Percentiles rank a stretch among this genome's conserved stretches.
Evolutionary conservation across 2,797 vertebrate species (phyloP).

Genomic region (Sphenopsis melanotis): DNA sequence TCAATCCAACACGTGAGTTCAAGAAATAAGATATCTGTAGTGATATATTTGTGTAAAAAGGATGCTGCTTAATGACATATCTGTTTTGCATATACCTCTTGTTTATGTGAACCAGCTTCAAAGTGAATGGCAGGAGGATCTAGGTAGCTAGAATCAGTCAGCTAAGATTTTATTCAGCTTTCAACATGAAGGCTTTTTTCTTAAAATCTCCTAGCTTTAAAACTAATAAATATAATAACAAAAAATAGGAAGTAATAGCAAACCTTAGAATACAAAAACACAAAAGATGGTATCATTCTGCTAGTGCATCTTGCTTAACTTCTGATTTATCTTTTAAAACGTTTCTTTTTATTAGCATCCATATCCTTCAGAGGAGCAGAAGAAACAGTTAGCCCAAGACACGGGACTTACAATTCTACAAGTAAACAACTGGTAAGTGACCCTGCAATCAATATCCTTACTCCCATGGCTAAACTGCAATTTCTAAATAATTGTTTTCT

Average conservation of each 20-base stretch:
- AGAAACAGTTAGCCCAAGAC: constrained; percentile 99
- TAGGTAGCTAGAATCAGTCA: not conserved
- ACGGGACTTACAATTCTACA: constrained; percentile 99
- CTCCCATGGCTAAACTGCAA: constrained; percentile 66
- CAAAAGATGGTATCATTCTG: constrained; percentile 67
- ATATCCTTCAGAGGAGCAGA: constrained; percentile 99
- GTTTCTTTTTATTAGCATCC: constrained; percentile 89
- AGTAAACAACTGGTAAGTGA: constrained; percentile 99
- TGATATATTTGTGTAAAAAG: not conserved
- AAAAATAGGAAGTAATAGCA: constrained; percentile 35
- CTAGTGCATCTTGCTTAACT: constrained; percentile 68
- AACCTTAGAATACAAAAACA: constrained; percentile 37
- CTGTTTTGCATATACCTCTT: not conserved
- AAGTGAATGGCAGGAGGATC: not conserved
- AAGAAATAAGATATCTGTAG: not conserved
- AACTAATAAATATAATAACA: not conserved
- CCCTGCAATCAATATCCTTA: constrained; percentile 72
- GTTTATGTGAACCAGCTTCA: not conserved
- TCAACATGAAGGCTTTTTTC: not conserved
- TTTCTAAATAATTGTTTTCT: constrained; percentile 68
- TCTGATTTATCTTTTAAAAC: constrained; percentile 78
- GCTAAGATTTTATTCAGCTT: not conserved
- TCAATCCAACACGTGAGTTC: not conserved
- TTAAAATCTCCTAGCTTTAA: not conserved
- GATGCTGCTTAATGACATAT: not conserved